Percentiles rank a stretch among this genome's conserved stretches.
Conservation (phyloP, 2,888 invertebrate species). For the Tenthredo notha region DNA sequence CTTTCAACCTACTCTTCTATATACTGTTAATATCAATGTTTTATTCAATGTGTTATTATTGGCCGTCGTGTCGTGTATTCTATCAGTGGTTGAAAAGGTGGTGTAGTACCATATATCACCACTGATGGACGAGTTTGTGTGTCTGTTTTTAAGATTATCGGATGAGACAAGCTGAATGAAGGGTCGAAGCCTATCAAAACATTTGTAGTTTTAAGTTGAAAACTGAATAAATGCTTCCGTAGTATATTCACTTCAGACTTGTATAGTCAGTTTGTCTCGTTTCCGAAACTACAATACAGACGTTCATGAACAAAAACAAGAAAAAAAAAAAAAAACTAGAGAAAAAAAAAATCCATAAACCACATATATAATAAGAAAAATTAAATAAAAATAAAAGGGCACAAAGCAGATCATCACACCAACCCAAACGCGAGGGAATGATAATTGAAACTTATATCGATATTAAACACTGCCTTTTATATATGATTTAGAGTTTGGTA, state of each 20-base stretch:
- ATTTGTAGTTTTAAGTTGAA: background rate
- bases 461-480: background rate
- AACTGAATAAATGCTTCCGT: background rate
- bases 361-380: background rate
- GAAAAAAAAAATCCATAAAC: background rate
- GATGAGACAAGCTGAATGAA: background rate
- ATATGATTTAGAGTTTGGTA: background rate
- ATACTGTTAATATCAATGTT: constrained; percentile 17
- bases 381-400: background rate
- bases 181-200: background rate
- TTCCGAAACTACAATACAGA: background rate
- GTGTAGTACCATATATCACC: background rate
- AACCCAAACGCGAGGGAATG: background rate
- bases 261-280: background rate
- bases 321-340: background rate
- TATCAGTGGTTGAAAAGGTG: background rate
- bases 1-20: constrained; percentile 24
- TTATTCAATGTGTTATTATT: background rate
- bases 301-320: background rate
- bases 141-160: background rate
- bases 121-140: background rate
- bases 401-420: background rate
- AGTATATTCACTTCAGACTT: background rate
- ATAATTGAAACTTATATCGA: background rate
- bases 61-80: background rate